These are phyloP conservation scores for Drosophila bocki DNA, from an alignment of 1,140 invertebrate species.

Conservation along the genomic window DNA sequence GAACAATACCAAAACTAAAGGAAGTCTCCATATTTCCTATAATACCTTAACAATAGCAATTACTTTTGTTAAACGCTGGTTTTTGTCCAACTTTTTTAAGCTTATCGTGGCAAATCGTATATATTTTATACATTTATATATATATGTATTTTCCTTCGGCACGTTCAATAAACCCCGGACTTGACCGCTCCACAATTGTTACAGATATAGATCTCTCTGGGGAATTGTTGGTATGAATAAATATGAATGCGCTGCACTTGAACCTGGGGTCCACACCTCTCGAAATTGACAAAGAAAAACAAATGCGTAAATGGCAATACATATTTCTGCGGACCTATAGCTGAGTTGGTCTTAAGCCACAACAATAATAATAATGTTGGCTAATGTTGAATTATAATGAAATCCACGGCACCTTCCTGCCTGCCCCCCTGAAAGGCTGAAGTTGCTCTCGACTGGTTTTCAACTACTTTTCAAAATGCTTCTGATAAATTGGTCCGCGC, in stretches of 20 bases:
- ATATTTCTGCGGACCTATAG: conserved; percentile 36
- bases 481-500: conserved; percentile 82
- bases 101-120: background rate
- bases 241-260: conserved; percentile 74
- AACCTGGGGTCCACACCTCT: conserved; percentile 73
- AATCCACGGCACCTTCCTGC: conserved; percentile 36
- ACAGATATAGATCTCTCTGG: conserved; percentile 26
- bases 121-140: background rate
- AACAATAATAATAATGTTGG: conserved; percentile 70
- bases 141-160: conserved; percentile 5
- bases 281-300: conserved; percentile 77
- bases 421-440: conserved; percentile 49
- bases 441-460: conserved; percentile 81
- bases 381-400: conserved; percentile 67
- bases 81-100: conserved; percentile 4
- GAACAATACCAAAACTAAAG: too few relatives aligned
- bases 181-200: conserved; percentile 28
- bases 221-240: conserved; percentile 6
- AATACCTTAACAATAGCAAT: conserved; percentile 6
- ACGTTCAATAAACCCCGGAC: conserved; percentile 27
- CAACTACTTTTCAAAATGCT: conserved; percentile 83
- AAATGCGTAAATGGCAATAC: conserved; percentile 74
- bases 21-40: background rate
- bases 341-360: conserved; percentile 50
- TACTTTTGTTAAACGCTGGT: conserved; percentile 3